Conservation (phyloP, 2,888 invertebrate species). For the Macaria notata region DNA sequence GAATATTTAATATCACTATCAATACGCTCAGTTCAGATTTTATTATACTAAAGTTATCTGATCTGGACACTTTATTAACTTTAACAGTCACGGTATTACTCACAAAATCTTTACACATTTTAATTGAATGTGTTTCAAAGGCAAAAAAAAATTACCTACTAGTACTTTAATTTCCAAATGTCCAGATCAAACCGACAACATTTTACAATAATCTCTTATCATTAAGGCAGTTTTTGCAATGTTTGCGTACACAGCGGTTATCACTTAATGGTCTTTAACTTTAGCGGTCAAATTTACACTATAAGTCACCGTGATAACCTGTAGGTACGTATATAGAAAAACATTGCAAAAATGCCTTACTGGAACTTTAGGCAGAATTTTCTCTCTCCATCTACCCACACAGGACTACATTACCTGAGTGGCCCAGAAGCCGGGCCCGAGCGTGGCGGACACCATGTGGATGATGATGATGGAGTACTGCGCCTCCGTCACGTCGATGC, state of each 20-base stretch:
- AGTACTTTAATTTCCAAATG: neutral
- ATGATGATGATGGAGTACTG: conserved; percentile 96
- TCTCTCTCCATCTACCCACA: too few species aligned
- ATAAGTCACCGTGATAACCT: too few species aligned
- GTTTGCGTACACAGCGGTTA: too few species aligned
- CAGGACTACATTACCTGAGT: conserved; percentile 70
- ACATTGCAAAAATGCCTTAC: too few species aligned
- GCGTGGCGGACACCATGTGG: conserved; percentile 92
- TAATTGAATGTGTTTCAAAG: neutral
- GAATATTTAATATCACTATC: too few species aligned
- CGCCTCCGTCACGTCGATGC: conserved; percentile 98
- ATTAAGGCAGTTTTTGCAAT: too few species aligned
- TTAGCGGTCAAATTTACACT: too few species aligned
- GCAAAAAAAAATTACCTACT: neutral
- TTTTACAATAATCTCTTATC: too few species aligned
- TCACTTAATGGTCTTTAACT: too few species aligned
- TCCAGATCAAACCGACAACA: neutral
- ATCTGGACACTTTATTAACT: neutral
- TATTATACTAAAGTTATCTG: too few species aligned
- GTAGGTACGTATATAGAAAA: too few species aligned
- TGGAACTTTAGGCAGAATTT: too few species aligned
- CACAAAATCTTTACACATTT: neutral
- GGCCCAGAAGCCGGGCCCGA: conserved; percentile 95
- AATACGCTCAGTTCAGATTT: neutral
- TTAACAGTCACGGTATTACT: neutral